These are phyloP conservation scores for Chaetura pelagica DNA, from an alignment of 2,113 vertebrate species.

Conservation along the genomic window DNA sequence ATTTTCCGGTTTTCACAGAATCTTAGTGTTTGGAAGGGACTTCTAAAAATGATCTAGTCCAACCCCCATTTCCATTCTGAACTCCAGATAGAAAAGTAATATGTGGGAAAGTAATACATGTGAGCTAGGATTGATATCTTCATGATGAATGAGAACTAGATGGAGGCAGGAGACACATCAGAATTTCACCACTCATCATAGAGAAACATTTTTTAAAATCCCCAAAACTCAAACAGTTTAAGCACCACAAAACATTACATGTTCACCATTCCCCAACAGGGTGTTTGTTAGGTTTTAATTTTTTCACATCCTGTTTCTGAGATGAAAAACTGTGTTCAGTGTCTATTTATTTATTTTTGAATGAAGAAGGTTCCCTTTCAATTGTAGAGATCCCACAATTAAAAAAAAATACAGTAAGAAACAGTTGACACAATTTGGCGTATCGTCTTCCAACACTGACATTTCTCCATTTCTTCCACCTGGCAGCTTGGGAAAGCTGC, in stretches of 20 bases:
- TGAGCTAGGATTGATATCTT: neutral
- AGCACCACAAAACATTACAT: neutral
- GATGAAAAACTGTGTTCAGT: neutral
- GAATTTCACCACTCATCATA: neutral
- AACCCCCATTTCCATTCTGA: neutral
- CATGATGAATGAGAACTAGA: neutral
- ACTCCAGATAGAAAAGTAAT: neutral
- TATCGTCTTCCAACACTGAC: conserved; percentile 21
- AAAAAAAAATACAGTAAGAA: conserved; percentile 29
- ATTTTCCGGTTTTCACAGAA: neutral
- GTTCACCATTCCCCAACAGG: neutral
- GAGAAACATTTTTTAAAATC: neutral
- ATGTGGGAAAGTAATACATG: neutral
- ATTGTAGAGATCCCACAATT: neutral
- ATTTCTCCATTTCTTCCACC: conserved; percentile 51
- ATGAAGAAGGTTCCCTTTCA: conserved; percentile 17
- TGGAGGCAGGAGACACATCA: neutral
- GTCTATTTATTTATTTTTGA: conserved; percentile 38
- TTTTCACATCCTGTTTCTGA: neutral
- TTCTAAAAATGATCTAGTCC: too few relatives aligned
- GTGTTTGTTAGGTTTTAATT: neutral
- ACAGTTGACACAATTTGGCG: conserved; percentile 26
- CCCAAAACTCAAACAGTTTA: neutral
- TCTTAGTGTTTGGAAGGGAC: too few relatives aligned
- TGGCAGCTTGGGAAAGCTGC: conserved; percentile 64